Percentiles rank a stretch among this genome's conserved stretches.
These are phyloP conservation scores for Sarcoramphus papa DNA, from an alignment of 2,797 vertebrate genomes.

Conservation along the genomic window DNA sequence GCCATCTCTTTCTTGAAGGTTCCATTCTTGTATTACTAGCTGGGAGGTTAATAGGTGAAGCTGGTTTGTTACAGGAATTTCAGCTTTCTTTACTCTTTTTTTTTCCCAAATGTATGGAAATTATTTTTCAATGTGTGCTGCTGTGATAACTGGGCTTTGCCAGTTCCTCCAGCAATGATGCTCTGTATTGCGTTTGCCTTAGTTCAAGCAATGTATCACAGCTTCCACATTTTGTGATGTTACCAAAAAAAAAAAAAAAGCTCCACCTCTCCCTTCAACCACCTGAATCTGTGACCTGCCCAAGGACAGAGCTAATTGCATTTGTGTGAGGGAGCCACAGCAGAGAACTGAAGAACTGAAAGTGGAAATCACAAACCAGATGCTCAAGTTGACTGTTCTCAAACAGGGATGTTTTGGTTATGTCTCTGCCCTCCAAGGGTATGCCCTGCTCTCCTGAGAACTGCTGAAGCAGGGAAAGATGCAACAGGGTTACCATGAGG, in stretches of 20 bases:
- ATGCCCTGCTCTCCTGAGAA: not conserved
- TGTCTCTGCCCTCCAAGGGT: not conserved
- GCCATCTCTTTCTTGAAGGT: not conserved
- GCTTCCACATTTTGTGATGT: conserved; percentile 5
- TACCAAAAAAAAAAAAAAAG: not conserved
- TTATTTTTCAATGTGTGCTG: not conserved
- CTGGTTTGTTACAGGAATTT: conserved; percentile 5
- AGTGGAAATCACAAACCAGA: not conserved
- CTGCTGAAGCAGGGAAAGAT: not conserved
- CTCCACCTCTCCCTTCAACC: not conserved
- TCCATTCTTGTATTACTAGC: not conserved
- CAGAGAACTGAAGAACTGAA: not conserved
- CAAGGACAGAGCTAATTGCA: not conserved
- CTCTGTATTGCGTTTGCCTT: not conserved
- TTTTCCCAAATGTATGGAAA: not conserved
- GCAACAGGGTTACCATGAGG: not conserved
- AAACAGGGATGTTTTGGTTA: not conserved
- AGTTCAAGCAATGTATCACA: not conserved
- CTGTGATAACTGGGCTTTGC: not conserved
- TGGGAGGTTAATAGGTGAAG: conserved; percentile 15
- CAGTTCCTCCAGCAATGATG: not conserved
- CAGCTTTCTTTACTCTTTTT: not conserved
- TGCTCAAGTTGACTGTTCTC: not conserved
- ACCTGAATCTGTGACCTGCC: not conserved
- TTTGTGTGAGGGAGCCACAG: not conserved